Evolutionary conservation across 1,140 invertebrate genomes (phyloP).

Genomic region (Odontomachus brunneus): DNA sequence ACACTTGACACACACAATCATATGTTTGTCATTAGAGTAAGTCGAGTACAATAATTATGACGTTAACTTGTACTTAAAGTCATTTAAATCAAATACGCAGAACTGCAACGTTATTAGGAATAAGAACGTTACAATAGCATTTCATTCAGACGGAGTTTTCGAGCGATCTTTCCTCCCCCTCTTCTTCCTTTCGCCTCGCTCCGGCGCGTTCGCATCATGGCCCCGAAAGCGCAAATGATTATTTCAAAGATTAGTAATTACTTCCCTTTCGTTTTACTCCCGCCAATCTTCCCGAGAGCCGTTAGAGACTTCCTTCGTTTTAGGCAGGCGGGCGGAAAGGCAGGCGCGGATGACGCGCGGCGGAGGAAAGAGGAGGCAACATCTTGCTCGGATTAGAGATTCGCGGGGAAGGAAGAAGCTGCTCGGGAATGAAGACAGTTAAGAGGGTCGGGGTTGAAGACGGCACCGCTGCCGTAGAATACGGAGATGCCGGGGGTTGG

Average conservation of each 20-base stretch:
- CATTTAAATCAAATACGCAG: too few relatives aligned
- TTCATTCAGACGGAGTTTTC: conserved; percentile 46
- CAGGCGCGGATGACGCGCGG: background rate
- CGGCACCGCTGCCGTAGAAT: conserved; percentile 56
- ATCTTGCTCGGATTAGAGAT: conserved; percentile 79
- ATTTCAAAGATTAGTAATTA: conserved; percentile 78
- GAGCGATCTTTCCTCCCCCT: background rate
- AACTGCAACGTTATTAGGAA: too few relatives aligned
- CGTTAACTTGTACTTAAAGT: too few relatives aligned
- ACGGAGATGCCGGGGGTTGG: conserved; percentile 29
- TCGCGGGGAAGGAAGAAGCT: conserved; percentile 51
- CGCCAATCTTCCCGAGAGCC: conserved; percentile 57
- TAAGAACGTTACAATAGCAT: conserved; percentile 25
- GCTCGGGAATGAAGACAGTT: conserved; percentile 61
- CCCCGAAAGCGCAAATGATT: conserved; percentile 68
- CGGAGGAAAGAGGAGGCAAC: conserved; percentile 62
- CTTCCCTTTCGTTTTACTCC: conserved; percentile 72
- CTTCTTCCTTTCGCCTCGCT: too few relatives aligned
- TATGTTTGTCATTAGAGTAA: too few relatives aligned
- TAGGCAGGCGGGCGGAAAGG: background rate
- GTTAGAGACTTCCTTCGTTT: conserved; percentile 65
- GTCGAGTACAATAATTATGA: too few relatives aligned
- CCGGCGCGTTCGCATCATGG: conserved; percentile 34
- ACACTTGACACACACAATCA: too few relatives aligned
- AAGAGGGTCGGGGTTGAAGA: conserved; percentile 51